Evolutionary conservation across 1,140 invertebrate genomes (phyloP).

Genomic region (Anoplophora glabripennis): DNA sequence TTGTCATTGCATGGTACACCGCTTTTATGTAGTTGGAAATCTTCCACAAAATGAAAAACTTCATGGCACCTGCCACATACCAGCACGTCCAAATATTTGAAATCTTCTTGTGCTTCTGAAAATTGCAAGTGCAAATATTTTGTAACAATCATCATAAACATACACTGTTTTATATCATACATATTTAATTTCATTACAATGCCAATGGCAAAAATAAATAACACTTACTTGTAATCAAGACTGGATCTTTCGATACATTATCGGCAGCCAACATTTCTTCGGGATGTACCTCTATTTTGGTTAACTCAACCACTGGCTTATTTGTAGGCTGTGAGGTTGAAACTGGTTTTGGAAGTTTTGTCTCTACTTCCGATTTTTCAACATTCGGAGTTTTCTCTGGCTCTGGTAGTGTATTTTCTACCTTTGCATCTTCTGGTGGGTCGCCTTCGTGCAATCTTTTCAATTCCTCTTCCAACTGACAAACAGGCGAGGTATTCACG

Average conservation of each 20-base stretch:
- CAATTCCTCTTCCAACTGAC: slow-evolving; percentile 10
- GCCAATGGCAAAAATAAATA: neutral
- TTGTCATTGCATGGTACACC: slow-evolving; percentile 56
- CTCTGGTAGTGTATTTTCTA: neutral
- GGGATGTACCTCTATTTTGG: slow-evolving; percentile 7
- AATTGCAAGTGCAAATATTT: too few species aligned
- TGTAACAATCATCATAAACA: too few species aligned
- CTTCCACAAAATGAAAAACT: slow-evolving; percentile 75
- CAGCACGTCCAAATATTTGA: slow-evolving; percentile 70
- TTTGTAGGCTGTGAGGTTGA: too few species aligned
- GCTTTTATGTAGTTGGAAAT: slow-evolving; percentile 69
- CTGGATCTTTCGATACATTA: slow-evolving; percentile 28
- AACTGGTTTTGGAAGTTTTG: neutral
- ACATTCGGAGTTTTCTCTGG: neutral
- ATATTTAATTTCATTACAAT: too few species aligned
- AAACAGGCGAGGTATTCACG: slow-evolving; percentile 11
- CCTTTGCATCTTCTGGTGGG: slow-evolving; percentile 10
- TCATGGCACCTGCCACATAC: slow-evolving; percentile 77
- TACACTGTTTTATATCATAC: too few species aligned
- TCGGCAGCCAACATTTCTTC: slow-evolving; percentile 15
- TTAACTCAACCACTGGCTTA: neutral
- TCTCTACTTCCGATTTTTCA: slow-evolving; percentile 10
- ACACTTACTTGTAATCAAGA: slow-evolving; percentile 35
- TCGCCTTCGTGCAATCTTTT: slow-evolving; percentile 26
- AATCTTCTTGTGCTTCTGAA: slow-evolving; percentile 69